Evolutionary conservation across 2,888 invertebrate species (phyloP).

Genomic region (Noctua fimbriata): DNA sequence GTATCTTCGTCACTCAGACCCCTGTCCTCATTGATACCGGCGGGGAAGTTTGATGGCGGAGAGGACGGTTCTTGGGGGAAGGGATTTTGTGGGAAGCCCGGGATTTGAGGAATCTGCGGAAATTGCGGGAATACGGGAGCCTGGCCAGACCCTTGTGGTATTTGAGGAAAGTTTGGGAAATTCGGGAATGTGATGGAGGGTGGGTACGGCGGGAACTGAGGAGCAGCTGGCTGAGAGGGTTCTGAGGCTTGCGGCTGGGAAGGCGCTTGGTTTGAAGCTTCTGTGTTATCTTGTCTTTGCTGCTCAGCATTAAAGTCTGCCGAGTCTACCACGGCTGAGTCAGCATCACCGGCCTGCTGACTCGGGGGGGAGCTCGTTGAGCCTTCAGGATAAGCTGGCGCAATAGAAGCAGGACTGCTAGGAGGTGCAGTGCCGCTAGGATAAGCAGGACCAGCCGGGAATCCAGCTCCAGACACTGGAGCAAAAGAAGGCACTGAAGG

Average conservation of each 20-base stretch:
- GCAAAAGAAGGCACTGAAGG: conserved; percentile 68
- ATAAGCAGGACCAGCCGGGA: conserved; percentile 45
- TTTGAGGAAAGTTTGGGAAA: conserved; percentile 71
- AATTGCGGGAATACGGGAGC: conserved; percentile 67
- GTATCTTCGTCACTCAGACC: conserved; percentile 86
- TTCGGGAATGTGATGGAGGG: conserved; percentile 68
- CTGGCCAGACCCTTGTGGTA: conserved; percentile 67
- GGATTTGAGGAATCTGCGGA: conserved; percentile 73
- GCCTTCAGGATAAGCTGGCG: conserved; percentile 54
- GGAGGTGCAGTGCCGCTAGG: conserved; percentile 69
- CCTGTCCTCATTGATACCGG: conserved; percentile 72
- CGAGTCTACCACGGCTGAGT: conserved; percentile 84
- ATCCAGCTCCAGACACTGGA: conserved; percentile 61
- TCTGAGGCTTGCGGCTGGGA: conserved; percentile 62
- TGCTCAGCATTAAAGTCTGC: conserved; percentile 76
- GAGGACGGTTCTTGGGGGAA: conserved; percentile 71
- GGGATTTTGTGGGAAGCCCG: conserved; percentile 70
- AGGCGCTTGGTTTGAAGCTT: conserved; percentile 60
- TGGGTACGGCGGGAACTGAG: conserved; percentile 62
- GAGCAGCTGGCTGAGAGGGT: conserved; percentile 37
- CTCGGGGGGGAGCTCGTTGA: conserved; percentile 63
- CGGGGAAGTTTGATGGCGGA: conserved; percentile 78
- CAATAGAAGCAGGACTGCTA: conserved; percentile 51
- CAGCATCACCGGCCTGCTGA: conserved; percentile 78
- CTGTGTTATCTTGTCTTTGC: conserved; percentile 67